Percentiles rank a stretch among this genome's conserved stretches.
Conservation (phyloP, 2,113 vertebrate genomes). For the Sitta europaea region DNA sequence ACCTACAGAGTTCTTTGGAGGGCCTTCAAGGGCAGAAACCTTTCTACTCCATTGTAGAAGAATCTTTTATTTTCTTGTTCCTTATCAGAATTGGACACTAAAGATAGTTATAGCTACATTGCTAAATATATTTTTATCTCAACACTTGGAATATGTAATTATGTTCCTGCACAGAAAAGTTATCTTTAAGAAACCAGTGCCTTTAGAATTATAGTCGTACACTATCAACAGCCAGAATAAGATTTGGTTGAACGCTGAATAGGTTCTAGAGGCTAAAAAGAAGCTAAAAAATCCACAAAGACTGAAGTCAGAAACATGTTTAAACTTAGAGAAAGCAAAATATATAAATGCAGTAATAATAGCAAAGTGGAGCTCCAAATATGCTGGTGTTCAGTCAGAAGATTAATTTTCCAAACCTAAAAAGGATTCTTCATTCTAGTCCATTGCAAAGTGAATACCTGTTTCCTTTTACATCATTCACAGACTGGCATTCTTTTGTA, state of each 20-base stretch:
- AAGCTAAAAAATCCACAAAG: not conserved
- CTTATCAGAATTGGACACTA: not conserved
- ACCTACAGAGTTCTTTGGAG: not conserved
- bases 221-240: not conserved
- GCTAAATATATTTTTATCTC: not conserved
- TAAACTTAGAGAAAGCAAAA: not conserved
- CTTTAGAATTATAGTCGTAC: not conserved
- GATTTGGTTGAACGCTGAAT: not conserved
- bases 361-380: not conserved
- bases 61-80: not conserved
- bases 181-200: not conserved
- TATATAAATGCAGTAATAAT: not conserved
- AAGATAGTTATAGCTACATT: not conserved
- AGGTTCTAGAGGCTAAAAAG: not conserved
- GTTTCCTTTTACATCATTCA: not conserved
- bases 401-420: not conserved
- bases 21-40: not conserved
- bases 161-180: not conserved
- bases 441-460: not conserved
- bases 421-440: not conserved
- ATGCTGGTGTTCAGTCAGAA: not conserved
- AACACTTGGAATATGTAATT: not conserved
- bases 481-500: not conserved
- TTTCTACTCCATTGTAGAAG: not conserved
- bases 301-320: not conserved